A percentile compares a stretch with the other conserved stretches of the same genome.
Evolutionary conservation across 2,797 vertebrate genomes (phyloP).

Genomic region (Bradypodion pumilum): DNA sequence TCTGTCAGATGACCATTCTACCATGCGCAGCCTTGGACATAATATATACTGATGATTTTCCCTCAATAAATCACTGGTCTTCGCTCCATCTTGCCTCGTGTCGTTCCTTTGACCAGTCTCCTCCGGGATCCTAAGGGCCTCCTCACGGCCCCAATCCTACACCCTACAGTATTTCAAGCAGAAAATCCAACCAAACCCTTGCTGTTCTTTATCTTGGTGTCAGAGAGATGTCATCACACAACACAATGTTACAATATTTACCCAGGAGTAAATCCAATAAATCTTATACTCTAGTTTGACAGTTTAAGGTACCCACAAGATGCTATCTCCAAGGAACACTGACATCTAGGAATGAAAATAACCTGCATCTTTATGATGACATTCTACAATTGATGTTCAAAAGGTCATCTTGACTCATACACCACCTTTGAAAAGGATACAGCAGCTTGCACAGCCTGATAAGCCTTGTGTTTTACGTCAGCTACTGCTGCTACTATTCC

Average conservation of each 20-base stretch:
- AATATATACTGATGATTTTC: too few species aligned
- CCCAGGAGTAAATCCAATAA: neutral
- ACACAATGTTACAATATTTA: neutral
- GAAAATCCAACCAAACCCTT: neutral
- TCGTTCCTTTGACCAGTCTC: too few species aligned
- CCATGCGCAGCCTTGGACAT: too few species aligned
- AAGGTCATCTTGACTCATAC: neutral
- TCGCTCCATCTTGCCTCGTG: too few species aligned
- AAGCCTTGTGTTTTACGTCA: neutral
- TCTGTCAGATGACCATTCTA: too few species aligned
- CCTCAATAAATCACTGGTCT: too few species aligned
- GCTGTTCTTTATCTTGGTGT: neutral
- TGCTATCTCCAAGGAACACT: neutral
- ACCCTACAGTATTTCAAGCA: too few species aligned
- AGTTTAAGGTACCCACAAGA: neutral
- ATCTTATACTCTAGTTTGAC: neutral
- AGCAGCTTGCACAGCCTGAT: neutral
- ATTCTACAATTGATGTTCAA: neutral
- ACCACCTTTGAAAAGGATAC: too few species aligned
- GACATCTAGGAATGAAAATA: neutral
- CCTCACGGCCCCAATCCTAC: too few species aligned
- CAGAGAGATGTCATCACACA: neutral
- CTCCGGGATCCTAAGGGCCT: too few species aligned
- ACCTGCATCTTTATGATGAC: neutral
- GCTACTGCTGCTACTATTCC: too few species aligned